These are phyloP conservation scores for Falco columbarius DNA, from an alignment of 2,797 vertebrate species.

Conservation along the genomic window DNA sequence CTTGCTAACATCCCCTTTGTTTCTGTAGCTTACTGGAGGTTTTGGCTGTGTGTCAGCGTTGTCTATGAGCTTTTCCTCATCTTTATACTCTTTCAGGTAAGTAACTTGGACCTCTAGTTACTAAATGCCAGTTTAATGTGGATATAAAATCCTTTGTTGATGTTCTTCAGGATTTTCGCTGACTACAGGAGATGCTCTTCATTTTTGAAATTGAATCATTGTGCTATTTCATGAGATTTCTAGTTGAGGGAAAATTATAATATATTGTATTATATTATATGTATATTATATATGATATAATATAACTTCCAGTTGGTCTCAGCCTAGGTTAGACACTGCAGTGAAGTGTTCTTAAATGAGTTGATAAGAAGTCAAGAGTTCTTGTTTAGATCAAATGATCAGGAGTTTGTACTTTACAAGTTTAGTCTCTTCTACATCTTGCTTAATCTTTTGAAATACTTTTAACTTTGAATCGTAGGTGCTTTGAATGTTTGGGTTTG, in stretches of 20 bases:
- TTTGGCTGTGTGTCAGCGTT: slow-evolving; percentile 97
- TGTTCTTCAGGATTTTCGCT: accelerated
- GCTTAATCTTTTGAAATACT: background rate
- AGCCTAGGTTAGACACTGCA: accelerated
- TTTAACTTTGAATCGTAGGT: background rate
- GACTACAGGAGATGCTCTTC: background rate
- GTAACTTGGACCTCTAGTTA: background rate
- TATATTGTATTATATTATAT: too few species aligned
- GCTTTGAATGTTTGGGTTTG: background rate
- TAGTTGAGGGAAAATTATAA: background rate
- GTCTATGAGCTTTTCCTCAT: slow-evolving; percentile 99
- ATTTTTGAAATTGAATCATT: background rate
- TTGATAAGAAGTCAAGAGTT: background rate
- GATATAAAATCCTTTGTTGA: background rate
- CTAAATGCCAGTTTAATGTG: background rate
- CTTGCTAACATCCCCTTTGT: background rate
- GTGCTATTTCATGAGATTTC: background rate
- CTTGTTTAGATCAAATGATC: background rate
- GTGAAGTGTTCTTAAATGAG: background rate
- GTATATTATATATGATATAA: too few species aligned
- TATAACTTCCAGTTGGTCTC: background rate
- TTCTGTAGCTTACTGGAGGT: slow-evolving; percentile 93
- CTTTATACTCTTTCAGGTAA: slow-evolving; percentile 98
- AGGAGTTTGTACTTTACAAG: background rate
- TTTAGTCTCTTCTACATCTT: background rate